Conservation (phyloP, 1,140 invertebrate genomes). For the Bombus breviceps region DNA sequence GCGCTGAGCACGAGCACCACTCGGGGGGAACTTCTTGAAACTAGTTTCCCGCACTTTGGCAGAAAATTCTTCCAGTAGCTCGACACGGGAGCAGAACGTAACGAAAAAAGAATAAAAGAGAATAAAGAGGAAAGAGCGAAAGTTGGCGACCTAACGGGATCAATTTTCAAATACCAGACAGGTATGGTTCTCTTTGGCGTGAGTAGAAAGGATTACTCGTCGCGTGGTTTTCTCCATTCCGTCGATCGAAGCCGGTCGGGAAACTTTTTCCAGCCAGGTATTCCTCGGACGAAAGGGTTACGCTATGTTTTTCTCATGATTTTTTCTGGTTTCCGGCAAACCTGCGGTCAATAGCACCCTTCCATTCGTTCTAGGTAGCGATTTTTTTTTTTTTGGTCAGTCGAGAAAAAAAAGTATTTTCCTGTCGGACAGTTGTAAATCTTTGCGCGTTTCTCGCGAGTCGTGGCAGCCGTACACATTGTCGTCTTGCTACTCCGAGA, state of each 20-base stretch:
- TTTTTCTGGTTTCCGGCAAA: constrained; percentile 68
- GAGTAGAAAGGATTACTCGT: constrained; percentile 27
- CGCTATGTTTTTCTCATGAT: constrained; percentile 49
- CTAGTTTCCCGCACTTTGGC: constrained; percentile 37
- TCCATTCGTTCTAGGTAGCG: constrained; percentile 50
- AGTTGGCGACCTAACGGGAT: constrained; percentile 77
- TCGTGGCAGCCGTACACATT: background rate
- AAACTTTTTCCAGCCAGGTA: constrained; percentile 32
- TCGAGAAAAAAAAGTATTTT: constrained; percentile 17
- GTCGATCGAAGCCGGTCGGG: background rate
- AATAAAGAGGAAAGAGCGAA: constrained; percentile 31
- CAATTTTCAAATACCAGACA: constrained; percentile 56
- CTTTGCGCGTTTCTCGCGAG: background rate
- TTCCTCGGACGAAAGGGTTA: constrained; percentile 45
- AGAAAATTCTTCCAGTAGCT: constrained; percentile 34
- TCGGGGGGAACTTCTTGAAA: constrained; percentile 24
- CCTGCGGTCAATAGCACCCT: constrained; percentile 51
- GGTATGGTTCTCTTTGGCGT: constrained; percentile 49
- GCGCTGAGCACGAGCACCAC: background rate
- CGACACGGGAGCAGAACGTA: background rate
- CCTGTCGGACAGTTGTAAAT: constrained; percentile 42
- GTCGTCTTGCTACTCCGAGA: background rate
- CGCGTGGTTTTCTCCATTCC: constrained; percentile 64
- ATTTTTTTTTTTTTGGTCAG: constrained; percentile 45
- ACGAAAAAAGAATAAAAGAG: constrained; percentile 23